Base-by-base conservation (phyloP, 2,888 invertebrate genomes). In the Leptinotarsa rubiginosa region DNA sequence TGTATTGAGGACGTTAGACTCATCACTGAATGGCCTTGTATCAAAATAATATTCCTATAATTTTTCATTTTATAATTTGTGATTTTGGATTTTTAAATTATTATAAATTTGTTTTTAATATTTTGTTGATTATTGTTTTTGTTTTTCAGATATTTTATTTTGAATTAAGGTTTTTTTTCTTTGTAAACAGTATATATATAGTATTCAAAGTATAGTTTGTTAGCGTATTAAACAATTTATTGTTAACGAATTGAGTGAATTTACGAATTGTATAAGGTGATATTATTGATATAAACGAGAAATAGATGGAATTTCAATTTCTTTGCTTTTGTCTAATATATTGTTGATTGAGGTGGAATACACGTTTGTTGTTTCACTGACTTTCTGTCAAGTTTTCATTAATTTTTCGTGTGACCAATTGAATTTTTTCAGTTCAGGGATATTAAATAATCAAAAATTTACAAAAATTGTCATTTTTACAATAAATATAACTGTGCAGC, bases 101-200 rank as follows among this genome's bases (percentile, higher is more conserved):
- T 72, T 73, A 54, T 72, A 69, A 50, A 73, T 64, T 70, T 73
- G 69, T 59, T 70, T 73, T 75, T 70, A 73, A 73, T 73, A 70
- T 75, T 73, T 65, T 70, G 73, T 73, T 67, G 25, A 73, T 47
- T 67, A 65, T 22, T 73, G 70, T 73, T 75, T 75, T 75, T 74
- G 66, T 69, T 74, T 76, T 72, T 69, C 62, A 72, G 69, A 75
- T 69, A 66, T 73, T 75, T 75, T 75, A 73, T 75, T 73, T 75
- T 70, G 69, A 65, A 65, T 67, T 71, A 73, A 52, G 47, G 31
- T 31, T 69, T 65, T 74, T 25, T 70, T 70, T 62, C 62, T 75
- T 75, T 73, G 70, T 70, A 64, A 54, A 68, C 56, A 22, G 18
- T 54, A 54, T 68, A 25, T 41, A 41, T 56, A 68, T 22, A 68